These are phyloP conservation scores for Procavia capensis DNA, from an alignment of 2,113 vertebrate species.

Conservation along the genomic window DNA sequence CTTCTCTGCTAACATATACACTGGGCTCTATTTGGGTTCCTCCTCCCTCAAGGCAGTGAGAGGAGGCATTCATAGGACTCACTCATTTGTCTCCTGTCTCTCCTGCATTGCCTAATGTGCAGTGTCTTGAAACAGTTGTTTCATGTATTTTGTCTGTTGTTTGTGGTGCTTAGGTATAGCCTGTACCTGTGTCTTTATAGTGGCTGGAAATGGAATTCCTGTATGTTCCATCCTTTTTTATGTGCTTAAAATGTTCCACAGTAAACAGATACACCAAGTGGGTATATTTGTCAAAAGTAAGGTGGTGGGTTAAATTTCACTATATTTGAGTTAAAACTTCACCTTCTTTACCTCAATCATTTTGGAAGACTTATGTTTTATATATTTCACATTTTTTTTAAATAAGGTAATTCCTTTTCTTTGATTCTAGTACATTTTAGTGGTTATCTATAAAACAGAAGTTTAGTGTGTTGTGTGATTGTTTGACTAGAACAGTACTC, in stretches of 20 bases:
- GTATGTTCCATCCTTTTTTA: conserved; percentile 8
- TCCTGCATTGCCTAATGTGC: background rate
- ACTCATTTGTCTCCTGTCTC: conserved; percentile 6
- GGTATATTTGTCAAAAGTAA: conserved; percentile 19
- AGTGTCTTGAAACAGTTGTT: background rate
- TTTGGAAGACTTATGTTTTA: conserved; percentile 2
- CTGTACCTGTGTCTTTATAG: background rate
- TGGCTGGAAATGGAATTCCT: background rate
- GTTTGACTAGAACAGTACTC: conserved; percentile 52
- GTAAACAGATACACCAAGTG: background rate
- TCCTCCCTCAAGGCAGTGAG: background rate
- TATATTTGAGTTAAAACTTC: conserved; percentile 28
- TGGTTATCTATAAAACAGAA: conserved; percentile 56
- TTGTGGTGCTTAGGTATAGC: background rate
- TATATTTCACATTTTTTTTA: background rate
- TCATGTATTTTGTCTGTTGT: conserved; percentile 19
- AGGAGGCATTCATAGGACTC: background rate
- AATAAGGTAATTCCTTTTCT: conserved; percentile 37
- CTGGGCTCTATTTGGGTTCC: background rate
- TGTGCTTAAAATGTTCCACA: conserved; percentile 44
- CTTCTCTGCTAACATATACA: background rate
- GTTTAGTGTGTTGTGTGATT: conserved; percentile 49
- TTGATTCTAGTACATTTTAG: conserved; percentile 23
- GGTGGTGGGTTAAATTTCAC: conserved; percentile 17
- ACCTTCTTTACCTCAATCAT: background rate